Evolutionary conservation across 2,113 vertebrate species (phyloP), one percentile per base, ranked within the genome.

Genomic region (Argyrosomus japonicus): DNA sequence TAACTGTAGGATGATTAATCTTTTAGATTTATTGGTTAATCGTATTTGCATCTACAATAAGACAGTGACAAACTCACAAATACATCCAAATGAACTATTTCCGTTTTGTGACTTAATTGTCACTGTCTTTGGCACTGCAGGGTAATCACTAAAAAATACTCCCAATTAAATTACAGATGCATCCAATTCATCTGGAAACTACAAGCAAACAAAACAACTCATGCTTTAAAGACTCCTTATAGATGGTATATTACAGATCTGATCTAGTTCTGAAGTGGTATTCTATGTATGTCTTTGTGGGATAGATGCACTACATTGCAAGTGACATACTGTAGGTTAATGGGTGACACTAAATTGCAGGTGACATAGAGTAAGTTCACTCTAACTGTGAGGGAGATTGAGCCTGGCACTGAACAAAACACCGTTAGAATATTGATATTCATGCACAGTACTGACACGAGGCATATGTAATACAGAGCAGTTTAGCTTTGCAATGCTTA

Each of bases 401-500:
- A 88, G 64, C 47, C 61, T 29, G 77, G 63, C 74, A 75, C 40
- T 2, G 53, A 77, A 75, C 72, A 89, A 87, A 90, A 72, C 80
- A 81, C 77, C 60, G 56, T 68, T 48, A 72, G 62, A 56, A 78
- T 85, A 70, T 86, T 89, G 62, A 88, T 90, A 82, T 86, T 81
- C 69, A 81, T 75, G 65, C 79, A 68, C 69, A 68, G 53, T 14
- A 48, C 77, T 70, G 78, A 71, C 77, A 80, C 48, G 19, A 87
- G 62, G 63, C 82, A 71, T 53, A 68, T 61, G 12, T 83, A 70
- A 81, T 63, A 56, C 11, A 12, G 86, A 88, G 75, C 87, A 83
- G 79, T 75, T 89, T 77, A 87, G 83, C 63, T 89, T 82, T 51
- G 83, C 86, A 54, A 77, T 85, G 83, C 90, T 92, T 94, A 90